Evolutionary conservation across 1,140 invertebrate species (phyloP).

Genomic region (Neodiprion virginianus): DNA sequence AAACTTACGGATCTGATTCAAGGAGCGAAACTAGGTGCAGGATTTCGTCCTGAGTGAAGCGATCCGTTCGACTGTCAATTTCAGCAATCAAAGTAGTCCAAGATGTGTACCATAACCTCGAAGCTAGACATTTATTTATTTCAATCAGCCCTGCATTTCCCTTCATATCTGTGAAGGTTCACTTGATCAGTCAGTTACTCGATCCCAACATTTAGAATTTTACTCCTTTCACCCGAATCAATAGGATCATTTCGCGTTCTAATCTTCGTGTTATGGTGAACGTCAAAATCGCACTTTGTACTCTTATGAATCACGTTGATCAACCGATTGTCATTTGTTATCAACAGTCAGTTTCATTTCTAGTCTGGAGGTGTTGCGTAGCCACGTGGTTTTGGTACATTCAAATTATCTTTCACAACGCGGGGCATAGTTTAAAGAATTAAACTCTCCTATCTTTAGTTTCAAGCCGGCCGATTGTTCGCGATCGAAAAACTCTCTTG

Average conservation of each 20-base stretch:
- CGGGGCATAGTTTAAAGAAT: too few species aligned
- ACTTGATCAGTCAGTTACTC: background rate
- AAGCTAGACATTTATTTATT: conserved; percentile 28
- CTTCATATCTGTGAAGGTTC: background rate
- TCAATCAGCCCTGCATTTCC: conserved; percentile 13
- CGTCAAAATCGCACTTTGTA: background rate
- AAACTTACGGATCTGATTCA: background rate
- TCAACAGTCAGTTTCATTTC: too few species aligned
- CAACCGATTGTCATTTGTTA: too few species aligned
- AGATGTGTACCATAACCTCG: conserved; percentile 41
- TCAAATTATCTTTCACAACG: too few species aligned
- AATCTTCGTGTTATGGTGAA: too few species aligned
- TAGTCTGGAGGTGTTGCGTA: too few species aligned
- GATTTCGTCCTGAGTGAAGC: background rate
- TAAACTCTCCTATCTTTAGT: too few species aligned
- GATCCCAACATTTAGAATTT: background rate
- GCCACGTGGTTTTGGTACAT: too few species aligned
- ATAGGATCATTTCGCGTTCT: too few species aligned
- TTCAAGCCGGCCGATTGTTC: too few species aligned
- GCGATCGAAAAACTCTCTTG: too few species aligned
- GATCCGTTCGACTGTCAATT: background rate
- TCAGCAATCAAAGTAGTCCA: conserved; percentile 23
- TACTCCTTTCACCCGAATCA: too few species aligned
- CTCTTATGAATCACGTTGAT: background rate
- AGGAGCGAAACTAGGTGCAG: background rate